Evolutionary conservation across 2,113 vertebrate species (phyloP), one percentile per base, ranked within the genome.

Genomic region (Thalassoma bifasciatum): DNA sequence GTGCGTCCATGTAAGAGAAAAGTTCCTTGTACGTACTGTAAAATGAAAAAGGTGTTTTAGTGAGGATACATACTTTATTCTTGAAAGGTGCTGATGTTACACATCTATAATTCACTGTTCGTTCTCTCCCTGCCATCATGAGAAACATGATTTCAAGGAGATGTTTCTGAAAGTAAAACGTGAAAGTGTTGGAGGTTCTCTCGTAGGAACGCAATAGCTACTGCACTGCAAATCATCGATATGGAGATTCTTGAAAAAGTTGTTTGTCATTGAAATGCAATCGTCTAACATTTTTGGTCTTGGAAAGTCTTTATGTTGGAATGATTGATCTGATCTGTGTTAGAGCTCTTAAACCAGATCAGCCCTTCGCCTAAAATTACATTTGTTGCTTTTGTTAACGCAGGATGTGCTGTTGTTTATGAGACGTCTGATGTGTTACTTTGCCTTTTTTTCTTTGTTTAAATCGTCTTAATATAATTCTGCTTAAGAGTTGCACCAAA

Each of bases 1-100:
- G 34, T 56, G 8, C 40, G 73, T 74, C 52, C 30, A 26, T 26
- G 30, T 3, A 53, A 42, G 83, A 50, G 62, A 71, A 60, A 16
- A 42, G 59, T 12, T 42, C n/a, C 56, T 69, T 57, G 5, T 53
- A 60, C 73, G 84, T 84, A 66, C 77, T 80, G 70, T 82, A 71
- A 65, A 82, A 76, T 56, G 69, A 77, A 52, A 40, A 17, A 24
- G 26, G 70, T 67, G 67, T 82, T 60, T 59, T 80, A 75, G 75
- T 23, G 37, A 68, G 59, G 51, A 77, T 47, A 49, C 10, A 67
- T 72, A 73, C 81, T 74, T 75, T 79, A 76, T 77, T 71, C 77
- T 79, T 73, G 58, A 86, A 89, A 87, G 92, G 90, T 92, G 92
- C 92, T 92, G 81, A 90, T 78, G 83, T 85, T 80, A 88, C 44